Base-by-base conservation (phyloP, 2,797 vertebrate species). In the Danio choprae region DNA sequence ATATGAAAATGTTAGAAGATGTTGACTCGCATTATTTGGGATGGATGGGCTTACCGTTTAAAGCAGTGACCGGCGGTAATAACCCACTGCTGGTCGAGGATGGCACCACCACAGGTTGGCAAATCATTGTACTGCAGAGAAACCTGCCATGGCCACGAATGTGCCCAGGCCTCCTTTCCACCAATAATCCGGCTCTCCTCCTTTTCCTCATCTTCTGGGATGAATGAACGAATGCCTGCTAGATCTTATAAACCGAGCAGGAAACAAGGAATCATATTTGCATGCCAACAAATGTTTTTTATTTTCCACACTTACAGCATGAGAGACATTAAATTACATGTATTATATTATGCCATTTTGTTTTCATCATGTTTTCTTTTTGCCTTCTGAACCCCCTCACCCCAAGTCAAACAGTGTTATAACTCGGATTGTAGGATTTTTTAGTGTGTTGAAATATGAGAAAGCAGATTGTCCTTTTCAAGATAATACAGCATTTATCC, bases 71-170 rank as follows among this genome's bases (percentile, higher is more conserved):
- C 79, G 0, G 92, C 93, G 2, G 90, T 90, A 59, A 93, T 0
- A 3, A 93, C 83, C 92, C 93, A 94, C n/a, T 16, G 15, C 0
- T 77, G 86, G 8, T 55, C 2, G 8, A 94, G 64, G 80, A 94
- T 46, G 11, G 93, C 90, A 0, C 92, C 92, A 0, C 93, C 92
- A 1, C 93, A 94, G 29, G 85, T 85, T 0, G 91, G 71, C 70
- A 84, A 85, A 46, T 83, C 64, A 3, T 71, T 18, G 1, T 89
- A 85, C 7, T 53, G 59, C 0, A 94, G 88, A 0, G 86, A 87
- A 0, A 90, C 91, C 83, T 93, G 92, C 93, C 93, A 93, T 3
- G 92, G 92, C 92, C 92, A 94, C 0, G 91, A 93, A 85, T 92
- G 86, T 9, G 90, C 82, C 88, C 83, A 88, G 8, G 93, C 89